Conservation (phyloP, 2,797 vertebrate genomes). For the Amblyopsis hoosieri region DNA sequence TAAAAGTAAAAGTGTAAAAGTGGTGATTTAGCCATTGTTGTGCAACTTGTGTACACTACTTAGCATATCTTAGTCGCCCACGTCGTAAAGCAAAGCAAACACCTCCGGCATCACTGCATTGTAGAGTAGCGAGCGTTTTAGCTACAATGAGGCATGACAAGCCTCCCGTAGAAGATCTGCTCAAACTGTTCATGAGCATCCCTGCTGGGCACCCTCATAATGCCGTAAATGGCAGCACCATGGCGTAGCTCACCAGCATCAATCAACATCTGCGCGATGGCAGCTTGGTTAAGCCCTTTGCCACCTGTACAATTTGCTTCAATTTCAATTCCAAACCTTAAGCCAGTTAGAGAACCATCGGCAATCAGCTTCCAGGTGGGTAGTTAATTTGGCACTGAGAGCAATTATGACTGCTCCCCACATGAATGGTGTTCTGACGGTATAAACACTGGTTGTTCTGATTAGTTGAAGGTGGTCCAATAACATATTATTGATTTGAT, state of each 20-base stretch:
- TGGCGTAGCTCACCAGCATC: background rate
- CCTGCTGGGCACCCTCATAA: conserved; percentile 59
- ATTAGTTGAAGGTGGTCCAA: too few relatives aligned
- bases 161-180: conserved; percentile 54
- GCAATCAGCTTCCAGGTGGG: background rate
- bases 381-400: too few relatives aligned
- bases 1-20: too few relatives aligned
- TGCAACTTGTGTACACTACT: conserved; percentile 26
- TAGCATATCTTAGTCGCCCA: conserved; percentile 54
- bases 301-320: background rate
- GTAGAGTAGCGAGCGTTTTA: conserved; percentile 43
- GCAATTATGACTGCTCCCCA: too few relatives aligned
- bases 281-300: background rate
- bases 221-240: conserved; percentile 53
- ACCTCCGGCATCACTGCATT: conserved; percentile 54
- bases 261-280: background rate
- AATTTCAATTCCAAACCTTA: background rate
- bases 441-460: too few relatives aligned
- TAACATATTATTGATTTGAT: too few relatives aligned
- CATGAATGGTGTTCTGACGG: too few relatives aligned
- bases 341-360: background rate
- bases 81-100: conserved; percentile 35
- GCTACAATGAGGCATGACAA: conserved; percentile 65
- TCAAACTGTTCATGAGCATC: conserved; percentile 62
- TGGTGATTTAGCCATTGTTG: conserved; percentile 46